A percentile compares a stretch with the other conserved stretches of the same genome.
phyloP scores from a whole-genome alignment of 1,140 invertebrate species.

The Drosophila lacertosa region DNA sequence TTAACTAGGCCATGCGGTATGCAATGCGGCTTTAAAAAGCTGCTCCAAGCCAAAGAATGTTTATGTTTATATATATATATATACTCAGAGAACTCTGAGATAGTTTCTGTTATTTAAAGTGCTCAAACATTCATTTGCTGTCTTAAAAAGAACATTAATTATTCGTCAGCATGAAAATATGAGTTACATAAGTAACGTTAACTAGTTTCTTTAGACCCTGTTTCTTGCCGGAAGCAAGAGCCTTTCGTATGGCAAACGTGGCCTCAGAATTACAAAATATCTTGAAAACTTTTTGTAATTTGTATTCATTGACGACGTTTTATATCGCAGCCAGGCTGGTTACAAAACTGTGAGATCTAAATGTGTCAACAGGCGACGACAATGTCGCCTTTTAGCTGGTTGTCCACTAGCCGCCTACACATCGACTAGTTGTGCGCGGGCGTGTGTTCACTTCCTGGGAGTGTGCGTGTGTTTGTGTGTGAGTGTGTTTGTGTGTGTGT shows the following conservation, averaged over 20 bases:
- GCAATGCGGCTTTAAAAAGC: background rate
- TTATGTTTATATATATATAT: too few relatives aligned
- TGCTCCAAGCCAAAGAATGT: too few relatives aligned
- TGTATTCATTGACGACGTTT: slow-evolving; percentile 78
- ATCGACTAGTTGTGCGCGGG: slow-evolving; percentile 23
- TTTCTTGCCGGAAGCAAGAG: slow-evolving; percentile 59
- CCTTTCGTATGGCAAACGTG: slow-evolving; percentile 51
- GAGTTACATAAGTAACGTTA: slow-evolving; percentile 24
- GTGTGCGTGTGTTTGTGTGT: slow-evolving; percentile 20
- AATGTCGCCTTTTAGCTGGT: slow-evolving; percentile 59
- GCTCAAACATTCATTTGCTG: background rate
- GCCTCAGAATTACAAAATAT: slow-evolving; percentile 69
- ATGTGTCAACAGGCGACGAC: slow-evolving; percentile 71
- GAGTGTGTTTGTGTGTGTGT: slow-evolving; percentile 40
- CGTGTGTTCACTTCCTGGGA: slow-evolving; percentile 3
- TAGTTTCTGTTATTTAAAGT: too few relatives aligned
- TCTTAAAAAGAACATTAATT: background rate
- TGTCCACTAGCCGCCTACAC: slow-evolving; percentile 40
- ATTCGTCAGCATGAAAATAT: background rate
- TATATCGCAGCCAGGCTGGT: slow-evolving; percentile 54
- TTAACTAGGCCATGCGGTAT: slow-evolving; percentile 24
- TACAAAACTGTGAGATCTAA: slow-evolving; percentile 72
- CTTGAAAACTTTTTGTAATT: slow-evolving; percentile 73
- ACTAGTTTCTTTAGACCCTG: slow-evolving; percentile 39
- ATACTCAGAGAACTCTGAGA: too few relatives aligned